A percentile compares a stretch with the other conserved stretches of the same genome.
Evolutionary conservation across 2,113 vertebrate genomes (phyloP).

Genomic region (Stomatorhinus ivindoensis): DNA sequence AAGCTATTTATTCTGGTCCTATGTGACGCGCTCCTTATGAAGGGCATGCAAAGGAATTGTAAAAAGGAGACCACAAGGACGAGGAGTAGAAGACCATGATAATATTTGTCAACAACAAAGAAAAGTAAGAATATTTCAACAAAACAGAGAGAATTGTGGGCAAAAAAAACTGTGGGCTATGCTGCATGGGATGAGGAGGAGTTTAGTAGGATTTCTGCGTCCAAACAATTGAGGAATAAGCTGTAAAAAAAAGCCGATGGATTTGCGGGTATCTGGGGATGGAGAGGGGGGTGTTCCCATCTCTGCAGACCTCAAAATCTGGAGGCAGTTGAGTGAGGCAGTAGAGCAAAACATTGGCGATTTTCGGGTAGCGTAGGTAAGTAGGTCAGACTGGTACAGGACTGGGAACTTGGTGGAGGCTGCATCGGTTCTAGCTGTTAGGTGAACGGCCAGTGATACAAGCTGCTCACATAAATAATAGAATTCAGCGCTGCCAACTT

Average conservation of each 20-base stretch:
- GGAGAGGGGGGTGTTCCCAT: background rate
- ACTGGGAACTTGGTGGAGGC: background rate
- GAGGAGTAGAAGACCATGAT: background rate
- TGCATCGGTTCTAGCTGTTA: background rate
- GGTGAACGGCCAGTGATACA: background rate
- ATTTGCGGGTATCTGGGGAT: background rate
- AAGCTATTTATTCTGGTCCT: background rate
- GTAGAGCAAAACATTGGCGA: background rate
- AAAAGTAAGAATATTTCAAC: background rate
- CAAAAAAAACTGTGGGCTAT: background rate
- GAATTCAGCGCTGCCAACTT: background rate
- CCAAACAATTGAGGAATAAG: background rate
- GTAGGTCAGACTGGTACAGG: background rate
- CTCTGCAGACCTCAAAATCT: background rate
- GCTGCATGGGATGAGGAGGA: background rate
- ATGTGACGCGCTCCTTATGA: background rate
- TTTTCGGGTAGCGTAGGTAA: background rate
- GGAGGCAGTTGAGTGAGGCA: background rate
- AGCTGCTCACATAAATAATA: constrained; percentile 6
- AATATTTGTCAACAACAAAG: background rate
- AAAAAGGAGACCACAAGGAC: background rate
- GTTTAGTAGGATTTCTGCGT: background rate
- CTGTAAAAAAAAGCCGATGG: background rate
- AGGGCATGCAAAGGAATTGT: background rate
- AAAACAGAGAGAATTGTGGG: background rate